Base-by-base conservation (phyloP, 2,888 invertebrate species). In the Folsomia candida region DNA sequence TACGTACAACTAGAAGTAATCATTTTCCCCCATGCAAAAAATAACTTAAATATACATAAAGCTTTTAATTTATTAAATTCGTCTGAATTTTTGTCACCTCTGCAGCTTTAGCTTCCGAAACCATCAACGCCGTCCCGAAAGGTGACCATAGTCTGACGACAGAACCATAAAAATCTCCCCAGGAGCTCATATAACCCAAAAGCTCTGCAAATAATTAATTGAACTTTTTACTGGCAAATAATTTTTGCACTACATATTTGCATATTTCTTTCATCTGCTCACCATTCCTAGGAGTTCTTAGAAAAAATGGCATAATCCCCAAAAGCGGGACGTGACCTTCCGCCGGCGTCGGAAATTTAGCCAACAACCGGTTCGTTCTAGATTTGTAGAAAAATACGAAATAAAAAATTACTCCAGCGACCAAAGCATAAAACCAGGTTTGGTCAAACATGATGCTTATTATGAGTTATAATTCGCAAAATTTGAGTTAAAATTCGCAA, bases 321-420 rank as follows among this genome's bases (percentile, higher is more conserved):
- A 73, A 59, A 60, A 73, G 60, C 1, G 73, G 73, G 1, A 54
- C 59, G 2, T 64, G 54, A 1, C 9, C 18, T 47, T 47, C 9
- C 47, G 51, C 61, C 14, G 73, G 73, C 1, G 61, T 60, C 3
- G 73, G 70, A 29, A 73, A 68, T 4, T 11, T 60, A 20, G 58
- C 73, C 26, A 73, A 37, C 6, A 70, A 27, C 47, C 67, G 58
- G 14, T 67, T 65, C n/a, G 63, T 57, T 51, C 68, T 22, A 1
- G 70, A 68, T 51, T 73, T 73, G 18, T 68, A 28, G n/a, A 73
- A 18, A 26, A 73, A 29, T 4, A 73, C 11, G 47, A 58, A 73
- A 27, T 70, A 73, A 26, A 73, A 18, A 47, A 47, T 11, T 11
- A 47, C 47, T 47, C 9, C 9, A 47, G 18, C 18, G 9, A 47